A percentile compares a stretch with the other conserved stretches of the same genome.
phyloP scores from a whole-genome alignment of 2,888 invertebrate species.

The Chorisops tibialis region DNA sequence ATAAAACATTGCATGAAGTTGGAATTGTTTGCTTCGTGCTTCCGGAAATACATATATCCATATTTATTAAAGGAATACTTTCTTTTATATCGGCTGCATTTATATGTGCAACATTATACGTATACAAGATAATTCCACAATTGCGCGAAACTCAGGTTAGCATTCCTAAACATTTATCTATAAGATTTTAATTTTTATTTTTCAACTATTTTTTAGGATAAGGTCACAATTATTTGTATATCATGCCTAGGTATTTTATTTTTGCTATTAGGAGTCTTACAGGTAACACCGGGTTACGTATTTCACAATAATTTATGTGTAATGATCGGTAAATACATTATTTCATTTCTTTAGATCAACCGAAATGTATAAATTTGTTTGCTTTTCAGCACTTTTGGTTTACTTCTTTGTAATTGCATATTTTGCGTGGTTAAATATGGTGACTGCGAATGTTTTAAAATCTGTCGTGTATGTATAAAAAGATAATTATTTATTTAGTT shows the following conservation, averaged over 20 bases:
- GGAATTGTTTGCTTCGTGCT: constrained; percentile 32
- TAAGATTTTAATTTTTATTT: neutral
- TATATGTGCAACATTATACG: constrained; percentile 57
- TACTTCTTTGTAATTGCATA: constrained; percentile 64
- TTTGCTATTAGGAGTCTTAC: constrained; percentile 26
- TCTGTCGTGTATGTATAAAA: constrained; percentile 60
- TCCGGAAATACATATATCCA: constrained; percentile 39
- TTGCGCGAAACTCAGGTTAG: constrained; percentile 56
- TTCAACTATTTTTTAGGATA: constrained; percentile 28
- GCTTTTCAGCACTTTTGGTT: constrained; percentile 55
- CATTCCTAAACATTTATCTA: neutral
- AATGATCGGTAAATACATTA: neutral
- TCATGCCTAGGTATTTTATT: constrained; percentile 27
- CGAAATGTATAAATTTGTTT: constrained; percentile 23
- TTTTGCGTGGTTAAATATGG: constrained; percentile 71
- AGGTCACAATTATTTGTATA: constrained; percentile 31
- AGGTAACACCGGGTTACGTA: constrained; percentile 1
- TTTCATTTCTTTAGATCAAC: neutral
- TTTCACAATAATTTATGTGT: neutral
- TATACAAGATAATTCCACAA: constrained; percentile 61
- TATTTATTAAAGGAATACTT: constrained; percentile 42
- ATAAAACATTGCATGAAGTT: constrained; percentile 12
- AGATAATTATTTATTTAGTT: constrained; percentile 41
- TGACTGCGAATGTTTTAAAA: constrained; percentile 66
- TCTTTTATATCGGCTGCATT: constrained; percentile 59